Evolutionary conservation across 2,888 invertebrate species (phyloP), one percentile per base, ranked within the genome.

Genomic region (Troides helena): DNA sequence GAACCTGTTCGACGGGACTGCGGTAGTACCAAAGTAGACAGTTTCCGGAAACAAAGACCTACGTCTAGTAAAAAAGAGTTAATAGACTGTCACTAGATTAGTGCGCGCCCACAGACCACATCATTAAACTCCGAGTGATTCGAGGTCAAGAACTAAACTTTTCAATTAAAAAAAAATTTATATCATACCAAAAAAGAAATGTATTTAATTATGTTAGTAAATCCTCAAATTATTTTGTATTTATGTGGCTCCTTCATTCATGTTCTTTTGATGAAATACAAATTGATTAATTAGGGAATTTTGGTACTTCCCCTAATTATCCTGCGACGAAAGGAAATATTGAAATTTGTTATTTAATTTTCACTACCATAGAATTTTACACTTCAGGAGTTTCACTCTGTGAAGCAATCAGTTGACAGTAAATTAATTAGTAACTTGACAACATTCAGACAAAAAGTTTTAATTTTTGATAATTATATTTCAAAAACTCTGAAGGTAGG

Each of bases 231-330:
- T 3, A 50, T 50, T 63, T n/a, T 21, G 18, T 63, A 25, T 50
- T 50, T 76, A 75, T 72, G 77, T 76, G 72, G 68, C 72, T 71
- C 63, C 71, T 43, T 21, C 21, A 21, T 36, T 10, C 50, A 6
- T 56, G 36, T 39, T 18, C 36, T 50, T 66, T 66, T 39, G 25
- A 63, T 50, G 62, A 7, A 43, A 21, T 7, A 43, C 25, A 50
- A 50, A 30, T 68, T 64, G 14, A 53, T 64, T 64, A 60, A 68
- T 68, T 68, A 73, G 68, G 71, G 72, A 72, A 73, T 46, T 65
- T 69, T 72, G 65, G 62, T 58, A 63, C 67, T 63, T 66, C 66
- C 58, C 58, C 30, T 53, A 68, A 63, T 68, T 59, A 68, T 64
- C 36, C 43, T 18, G 23, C 7, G 25, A 39, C 59, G 50, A 50